Evolutionary conservation across 1,140 invertebrate species (phyloP), one percentile per base, ranked within the genome.

Genomic region (Chlorops oryzae): DNA sequence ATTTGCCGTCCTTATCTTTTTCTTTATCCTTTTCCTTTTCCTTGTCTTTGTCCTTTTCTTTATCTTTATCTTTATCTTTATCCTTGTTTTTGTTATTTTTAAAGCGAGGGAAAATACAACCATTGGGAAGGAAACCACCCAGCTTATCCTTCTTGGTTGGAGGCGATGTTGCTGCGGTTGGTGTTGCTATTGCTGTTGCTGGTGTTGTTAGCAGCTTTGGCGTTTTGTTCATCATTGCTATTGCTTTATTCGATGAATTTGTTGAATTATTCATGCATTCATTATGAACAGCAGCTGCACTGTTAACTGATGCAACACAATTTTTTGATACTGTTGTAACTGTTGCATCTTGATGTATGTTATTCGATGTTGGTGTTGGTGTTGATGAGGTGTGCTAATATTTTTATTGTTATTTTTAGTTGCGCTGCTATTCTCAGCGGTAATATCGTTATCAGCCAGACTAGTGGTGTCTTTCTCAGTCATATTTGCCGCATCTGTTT

Each of bases 31-130:
- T 71, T 37, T 56, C 54, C 37, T 51, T 55, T 47, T 70, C 63
- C 57, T 70, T 70, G 51, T 61, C 59, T 32, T 70, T 68, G 37
- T 55, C 51, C n/a, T n/a, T n/a, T 45, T 70, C 66, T 53, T 70
- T 70, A 35, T 70, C 64, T 51, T 63, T 67, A 21, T 70, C 67
- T 32, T 58, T 58, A 28, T 52, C 50, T 54, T 68, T 68, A 35
- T 69, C 65, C 53, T 71, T 71, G 54, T 71, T 55, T 50, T 69
- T 71, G 52, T 71, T 65, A 43, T 71, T 71, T 40, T 72, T 72
- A 43, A 72, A 72, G 27, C 69, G 64, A 54, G 69, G 65, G 56
- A 72, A 71, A 46, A 72, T 72, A 41, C 68, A 72, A 47, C 69
- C 64, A 18, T 72, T 72, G 43, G 69, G 69, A 55, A 72, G 54